A percentile compares a stretch with the other conserved stretches of the same genome.
Evolutionary conservation across 2,797 vertebrate species (phyloP).

Genomic region (Galaxias olidus): DNA sequence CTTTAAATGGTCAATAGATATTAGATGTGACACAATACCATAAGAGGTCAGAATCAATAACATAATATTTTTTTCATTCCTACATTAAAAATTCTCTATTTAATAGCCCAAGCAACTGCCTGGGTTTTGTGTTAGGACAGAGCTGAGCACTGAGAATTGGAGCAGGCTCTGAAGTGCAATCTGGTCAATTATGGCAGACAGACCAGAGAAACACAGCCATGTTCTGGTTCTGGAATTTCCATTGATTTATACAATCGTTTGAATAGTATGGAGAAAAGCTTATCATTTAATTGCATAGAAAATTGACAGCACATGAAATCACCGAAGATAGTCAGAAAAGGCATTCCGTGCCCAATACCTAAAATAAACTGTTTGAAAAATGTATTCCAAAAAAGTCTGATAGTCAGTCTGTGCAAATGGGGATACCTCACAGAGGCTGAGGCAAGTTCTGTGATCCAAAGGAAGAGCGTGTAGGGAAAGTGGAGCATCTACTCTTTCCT

Average conservation of each 20-base stretch:
- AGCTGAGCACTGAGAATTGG: slow-evolving; percentile 23
- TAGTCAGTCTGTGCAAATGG: slow-evolving; percentile 30
- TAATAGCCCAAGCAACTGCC: background rate
- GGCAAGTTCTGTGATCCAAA: slow-evolving; percentile 31
- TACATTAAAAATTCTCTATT: no score
- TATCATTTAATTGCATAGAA: slow-evolving; percentile 77
- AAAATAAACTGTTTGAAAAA: slow-evolving; percentile 29
- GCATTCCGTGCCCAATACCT: slow-evolving; percentile 35
- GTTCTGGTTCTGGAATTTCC: slow-evolving; percentile 46
- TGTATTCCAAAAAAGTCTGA: slow-evolving; percentile 38
- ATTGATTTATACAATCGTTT: slow-evolving; percentile 52
- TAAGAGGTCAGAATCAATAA: no score
- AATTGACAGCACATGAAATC: slow-evolving; percentile 63
- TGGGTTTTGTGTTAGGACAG: background rate
- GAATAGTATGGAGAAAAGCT: slow-evolving; percentile 51
- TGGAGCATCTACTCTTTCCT: slow-evolving; percentile 30
- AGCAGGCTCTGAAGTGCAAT: slow-evolving; percentile 37
- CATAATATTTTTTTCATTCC: no score
- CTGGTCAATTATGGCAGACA: slow-evolving; percentile 39
- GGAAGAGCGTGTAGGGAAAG: slow-evolving; percentile 17
- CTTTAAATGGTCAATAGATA: no score
- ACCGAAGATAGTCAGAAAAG: slow-evolving; percentile 50
- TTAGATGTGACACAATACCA: no score
- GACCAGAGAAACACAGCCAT: slow-evolving; percentile 36
- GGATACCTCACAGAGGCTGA: slow-evolving; percentile 27